Conservation (phyloP, 2,113 vertebrate genomes). For the Scortum barcoo region DNA sequence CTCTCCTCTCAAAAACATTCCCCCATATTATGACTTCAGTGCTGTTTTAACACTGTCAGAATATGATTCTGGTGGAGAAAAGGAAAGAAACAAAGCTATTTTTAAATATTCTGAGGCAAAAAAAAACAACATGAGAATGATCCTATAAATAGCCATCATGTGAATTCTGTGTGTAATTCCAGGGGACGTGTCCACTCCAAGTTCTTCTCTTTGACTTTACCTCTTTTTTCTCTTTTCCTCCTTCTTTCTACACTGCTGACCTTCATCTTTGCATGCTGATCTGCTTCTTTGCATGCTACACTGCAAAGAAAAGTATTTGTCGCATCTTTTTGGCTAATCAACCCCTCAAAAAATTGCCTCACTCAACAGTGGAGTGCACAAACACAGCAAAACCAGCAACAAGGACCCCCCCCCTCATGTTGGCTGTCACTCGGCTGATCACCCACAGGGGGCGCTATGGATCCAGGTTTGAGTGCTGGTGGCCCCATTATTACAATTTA, state of each 20-base stretch:
- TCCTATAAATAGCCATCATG: background rate
- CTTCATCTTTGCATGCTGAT: background rate
- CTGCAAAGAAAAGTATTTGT: background rate
- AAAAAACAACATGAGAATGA: background rate
- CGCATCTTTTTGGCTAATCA: slow-evolving; percentile 20
- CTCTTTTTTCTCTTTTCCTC: background rate
- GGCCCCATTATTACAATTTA: slow-evolving; percentile 79
- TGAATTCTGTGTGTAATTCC: no score
- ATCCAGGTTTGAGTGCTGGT: slow-evolving; percentile 71
- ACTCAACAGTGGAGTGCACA: slow-evolving; percentile 20
- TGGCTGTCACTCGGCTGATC: slow-evolving; percentile 26
- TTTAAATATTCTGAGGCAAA: background rate
- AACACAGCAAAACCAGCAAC: background rate
- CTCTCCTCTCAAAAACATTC: background rate
- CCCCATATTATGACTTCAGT: background rate
- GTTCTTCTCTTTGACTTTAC: background rate
- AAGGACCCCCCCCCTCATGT: background rate
- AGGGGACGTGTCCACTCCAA: background rate
- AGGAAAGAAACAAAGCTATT: background rate
- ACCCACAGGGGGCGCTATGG: slow-evolving; percentile 82
- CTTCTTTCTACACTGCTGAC: background rate
- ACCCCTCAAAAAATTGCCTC: slow-evolving; percentile 15
- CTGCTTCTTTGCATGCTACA: background rate
- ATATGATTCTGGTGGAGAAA: background rate
- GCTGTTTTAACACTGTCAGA: background rate